These are phyloP conservation scores for Ceratosolen solmsi DNA, from an alignment of 1,140 invertebrate genomes.

Conservation along the genomic window DNA sequence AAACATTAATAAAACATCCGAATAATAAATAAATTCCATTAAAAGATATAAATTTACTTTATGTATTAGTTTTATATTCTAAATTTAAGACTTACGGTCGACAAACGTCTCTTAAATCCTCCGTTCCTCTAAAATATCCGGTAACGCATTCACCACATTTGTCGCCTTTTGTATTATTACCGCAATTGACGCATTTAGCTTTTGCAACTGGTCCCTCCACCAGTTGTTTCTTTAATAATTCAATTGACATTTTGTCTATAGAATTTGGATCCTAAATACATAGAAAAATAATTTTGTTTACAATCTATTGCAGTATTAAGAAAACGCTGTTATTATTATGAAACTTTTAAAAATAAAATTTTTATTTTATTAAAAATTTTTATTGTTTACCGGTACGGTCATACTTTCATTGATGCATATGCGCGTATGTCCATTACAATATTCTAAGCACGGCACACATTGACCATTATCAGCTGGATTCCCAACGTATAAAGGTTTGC, in stretches of 20 bases:
- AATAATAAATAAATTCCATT: too few species aligned
- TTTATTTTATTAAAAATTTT: background rate
- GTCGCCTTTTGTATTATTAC: constrained; percentile 87
- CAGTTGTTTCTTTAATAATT: constrained; percentile 75
- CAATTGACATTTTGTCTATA: constrained; percentile 75
- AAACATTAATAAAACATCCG: too few species aligned
- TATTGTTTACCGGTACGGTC: constrained; percentile 68
- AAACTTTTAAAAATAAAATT: constrained; percentile 38
- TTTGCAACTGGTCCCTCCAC: constrained; percentile 79
- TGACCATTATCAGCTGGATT: constrained; percentile 89
- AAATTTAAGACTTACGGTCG: constrained; percentile 76
- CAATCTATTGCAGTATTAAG: constrained; percentile 9
- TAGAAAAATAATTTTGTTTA: constrained; percentile 9
- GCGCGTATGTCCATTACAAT: constrained; percentile 91
- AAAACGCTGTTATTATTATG: constrained; percentile 5
- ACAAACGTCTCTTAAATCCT: constrained; percentile 84
- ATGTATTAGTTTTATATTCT: too few species aligned
- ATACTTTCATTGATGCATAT: constrained; percentile 82
- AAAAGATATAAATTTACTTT: too few species aligned
- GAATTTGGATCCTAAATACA: constrained; percentile 67
- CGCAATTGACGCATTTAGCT: constrained; percentile 89
- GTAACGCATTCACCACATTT: constrained; percentile 88
- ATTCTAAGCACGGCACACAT: constrained; percentile 90
- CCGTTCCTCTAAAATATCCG: constrained; percentile 89
- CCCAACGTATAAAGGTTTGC: constrained; percentile 91